Conservation (phyloP, 2,113 vertebrate species). For the Bostrychus sinensis region DNA sequence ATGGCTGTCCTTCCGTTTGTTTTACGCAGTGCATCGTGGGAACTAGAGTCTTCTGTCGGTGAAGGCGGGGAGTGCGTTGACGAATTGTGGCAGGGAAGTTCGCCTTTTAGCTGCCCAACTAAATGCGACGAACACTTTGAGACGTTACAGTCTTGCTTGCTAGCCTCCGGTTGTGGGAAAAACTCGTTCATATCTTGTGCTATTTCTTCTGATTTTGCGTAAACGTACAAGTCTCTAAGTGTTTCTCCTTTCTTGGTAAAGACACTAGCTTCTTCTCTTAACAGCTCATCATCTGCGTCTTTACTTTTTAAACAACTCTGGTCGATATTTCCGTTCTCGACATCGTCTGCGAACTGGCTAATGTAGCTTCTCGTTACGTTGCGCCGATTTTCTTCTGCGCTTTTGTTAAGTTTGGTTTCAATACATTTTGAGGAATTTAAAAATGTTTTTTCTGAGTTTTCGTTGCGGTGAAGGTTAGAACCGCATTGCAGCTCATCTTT, state of each 20-base stretch:
- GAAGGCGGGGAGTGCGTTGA: conserved; percentile 51
- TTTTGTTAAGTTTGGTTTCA: conserved; percentile 63
- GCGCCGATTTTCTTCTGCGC: conserved; percentile 42
- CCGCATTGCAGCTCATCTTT: conserved; percentile 84
- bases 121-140: conserved; percentile 56
- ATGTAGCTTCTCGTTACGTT: conserved; percentile 72
- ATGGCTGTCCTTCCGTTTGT: conserved; percentile 58
- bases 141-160: conserved; percentile 47
- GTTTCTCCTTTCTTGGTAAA: conserved; percentile 73
- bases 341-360: conserved; percentile 87
- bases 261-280: conserved; percentile 75
- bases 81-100: conserved; percentile 78
- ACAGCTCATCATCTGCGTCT: conserved; percentile 74
- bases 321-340: conserved; percentile 95
- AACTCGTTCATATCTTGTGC: conserved; percentile 69
- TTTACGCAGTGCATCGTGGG: conserved; percentile 26
- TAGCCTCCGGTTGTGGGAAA: conserved; percentile 60
- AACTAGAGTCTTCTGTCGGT: conserved; percentile 58
- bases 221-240: conserved; percentile 61
- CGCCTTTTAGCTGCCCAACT: conserved; percentile 78
- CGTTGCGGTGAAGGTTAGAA: conserved; percentile 52
- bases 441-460: conserved; percentile 73
- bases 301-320: conserved; percentile 66
- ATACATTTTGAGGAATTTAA: conserved; percentile 75
- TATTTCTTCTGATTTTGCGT: conserved; percentile 63